Conservation (phyloP, 2,797 vertebrate species). For the Pagetopsis macropterus region DNA sequence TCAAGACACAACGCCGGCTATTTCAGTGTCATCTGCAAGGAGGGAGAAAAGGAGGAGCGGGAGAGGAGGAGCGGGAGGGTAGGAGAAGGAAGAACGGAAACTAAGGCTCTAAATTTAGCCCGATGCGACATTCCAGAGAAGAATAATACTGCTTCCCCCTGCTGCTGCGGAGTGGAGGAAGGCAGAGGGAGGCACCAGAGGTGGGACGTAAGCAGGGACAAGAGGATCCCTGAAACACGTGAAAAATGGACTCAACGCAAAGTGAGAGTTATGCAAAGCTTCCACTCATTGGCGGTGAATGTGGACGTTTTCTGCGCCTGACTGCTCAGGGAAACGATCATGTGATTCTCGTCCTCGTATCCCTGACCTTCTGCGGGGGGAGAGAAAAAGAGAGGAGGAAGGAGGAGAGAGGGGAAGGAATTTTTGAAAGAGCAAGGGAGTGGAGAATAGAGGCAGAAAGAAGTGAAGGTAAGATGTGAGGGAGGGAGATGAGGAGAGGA, state of each 20-base stretch:
- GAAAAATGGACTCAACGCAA: neutral
- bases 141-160: slow-evolving; percentile 75
- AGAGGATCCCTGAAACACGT: slow-evolving; percentile 21
- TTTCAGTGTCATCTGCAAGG: slow-evolving; percentile 69
- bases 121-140: slow-evolving; percentile 80
- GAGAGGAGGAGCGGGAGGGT: slow-evolving; percentile 52
- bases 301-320: slow-evolving; percentile 36
- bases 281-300: slow-evolving; percentile 29
- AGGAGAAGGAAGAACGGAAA: slow-evolving; percentile 76
- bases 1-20: slow-evolving; percentile 57
- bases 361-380: slow-evolving; percentile 60
- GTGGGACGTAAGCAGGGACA: slow-evolving; percentile 20
- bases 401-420: neutral
- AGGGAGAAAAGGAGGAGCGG: slow-evolving; percentile 53
- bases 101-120: slow-evolving; percentile 79
- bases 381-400: neutral
- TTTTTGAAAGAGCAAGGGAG: neutral
- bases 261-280: slow-evolving; percentile 31
- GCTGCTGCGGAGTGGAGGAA: slow-evolving; percentile 36
- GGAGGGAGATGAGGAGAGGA: slow-evolving; percentile 19
- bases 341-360: slow-evolving; percentile 61
- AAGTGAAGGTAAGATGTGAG: slow-evolving; percentile 22
- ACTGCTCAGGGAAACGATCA: slow-evolving; percentile 41
- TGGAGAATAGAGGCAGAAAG: slow-evolving; percentile 13
- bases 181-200: slow-evolving; percentile 42